Evolutionary conservation across 2,113 vertebrate genomes (phyloP), one percentile per base, ranked within the genome.

Genomic region (Mixornis gularis): DNA sequence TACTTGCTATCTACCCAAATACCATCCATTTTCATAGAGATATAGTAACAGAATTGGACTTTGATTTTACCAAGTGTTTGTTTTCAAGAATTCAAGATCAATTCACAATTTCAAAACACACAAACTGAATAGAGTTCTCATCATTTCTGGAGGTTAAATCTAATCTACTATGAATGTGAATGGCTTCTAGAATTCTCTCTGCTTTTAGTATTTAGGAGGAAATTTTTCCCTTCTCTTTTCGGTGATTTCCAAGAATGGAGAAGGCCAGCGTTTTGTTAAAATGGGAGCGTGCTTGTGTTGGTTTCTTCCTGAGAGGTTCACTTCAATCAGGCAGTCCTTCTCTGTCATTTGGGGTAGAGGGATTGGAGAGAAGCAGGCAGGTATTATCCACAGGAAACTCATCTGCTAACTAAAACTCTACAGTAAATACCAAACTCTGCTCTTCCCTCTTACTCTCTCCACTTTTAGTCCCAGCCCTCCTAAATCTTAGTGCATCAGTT

Each of bases 401-500:
- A 9, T 22, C 30, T 65, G 24, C 82, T 91, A 46, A 72, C 60
- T 72, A 60, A 71, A 94, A 62, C 36, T 59, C 32, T 6, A 17
- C 63, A 59, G 32, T 41, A 44, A 34, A 60, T 69, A 21, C 58
- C 81, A 36, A 4, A 17, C 63, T 92, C 41, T 58, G 36, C 49
- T 41, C 48, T 24, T 83, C 52, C 10, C 27, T 7, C 14, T 62
- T 60, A 41, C 13, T 73, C 46, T 80, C 69, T 82, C 30, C 4
- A 5, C 52, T 64, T 76, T 52, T 56, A 46, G 55, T 82, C 10
- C 8, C 43, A 60, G 68, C 53, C 58, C 44, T 92, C 53, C 44
- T 94, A 95, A 94, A 83, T 95, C 83, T 82, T 71, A 18, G 55
- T 64, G 76, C 90, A 60, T 74, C 51, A 71, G 59, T 95, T 63